Evolutionary conservation across 2,797 vertebrate genomes (phyloP).

Genomic region (Microcaecilia unicolor): DNA sequence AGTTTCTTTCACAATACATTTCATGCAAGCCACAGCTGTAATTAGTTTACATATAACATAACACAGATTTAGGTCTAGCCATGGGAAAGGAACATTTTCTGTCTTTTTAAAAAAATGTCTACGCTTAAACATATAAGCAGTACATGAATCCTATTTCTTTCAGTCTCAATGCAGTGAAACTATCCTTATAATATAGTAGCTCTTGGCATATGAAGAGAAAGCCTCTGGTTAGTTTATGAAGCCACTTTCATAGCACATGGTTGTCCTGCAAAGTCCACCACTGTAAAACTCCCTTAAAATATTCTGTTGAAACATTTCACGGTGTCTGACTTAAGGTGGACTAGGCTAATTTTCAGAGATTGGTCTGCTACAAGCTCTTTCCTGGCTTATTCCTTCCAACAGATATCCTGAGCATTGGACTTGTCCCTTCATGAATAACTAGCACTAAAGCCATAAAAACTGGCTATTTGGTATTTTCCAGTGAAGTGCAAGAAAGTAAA

Average conservation of each 20-base stretch:
- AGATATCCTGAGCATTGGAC: constrained; percentile 16
- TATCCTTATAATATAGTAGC: constrained; percentile 23
- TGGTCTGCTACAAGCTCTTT: constrained; percentile 26
- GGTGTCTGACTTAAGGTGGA: constrained; percentile 34
- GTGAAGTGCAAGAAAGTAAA: constrained; percentile 64
- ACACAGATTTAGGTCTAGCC: constrained; percentile 46
- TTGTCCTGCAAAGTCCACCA: constrained; percentile 49
- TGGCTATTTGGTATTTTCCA: constrained; percentile 64
- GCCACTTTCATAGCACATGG: constrained; percentile 24
- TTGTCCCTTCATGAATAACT: constrained; percentile 40
- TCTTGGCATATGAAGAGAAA: constrained; percentile 14
- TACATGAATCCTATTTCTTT: constrained; percentile 19
- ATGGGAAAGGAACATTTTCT: constrained; percentile 48
- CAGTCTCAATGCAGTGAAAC: constrained; percentile 25
- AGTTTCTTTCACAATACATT: constrained; percentile 75
- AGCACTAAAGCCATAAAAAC: constrained; percentile 50
- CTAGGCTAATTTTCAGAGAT: constrained; percentile 30
- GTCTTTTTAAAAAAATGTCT: constrained; percentile 45
- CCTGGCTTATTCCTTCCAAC: constrained; percentile 15
- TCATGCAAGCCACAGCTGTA: constrained; percentile 81
- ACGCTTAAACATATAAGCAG: constrained; percentile 34
- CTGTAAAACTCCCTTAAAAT: constrained; percentile 57
- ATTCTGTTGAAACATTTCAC: constrained; percentile 47
- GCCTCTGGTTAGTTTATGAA: constrained; percentile 28
- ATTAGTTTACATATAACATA: constrained; percentile 53